These are phyloP conservation scores for Sternarchorhynchus goeldii DNA, from an alignment of 2,797 vertebrate species.

Conservation along the genomic window DNA sequence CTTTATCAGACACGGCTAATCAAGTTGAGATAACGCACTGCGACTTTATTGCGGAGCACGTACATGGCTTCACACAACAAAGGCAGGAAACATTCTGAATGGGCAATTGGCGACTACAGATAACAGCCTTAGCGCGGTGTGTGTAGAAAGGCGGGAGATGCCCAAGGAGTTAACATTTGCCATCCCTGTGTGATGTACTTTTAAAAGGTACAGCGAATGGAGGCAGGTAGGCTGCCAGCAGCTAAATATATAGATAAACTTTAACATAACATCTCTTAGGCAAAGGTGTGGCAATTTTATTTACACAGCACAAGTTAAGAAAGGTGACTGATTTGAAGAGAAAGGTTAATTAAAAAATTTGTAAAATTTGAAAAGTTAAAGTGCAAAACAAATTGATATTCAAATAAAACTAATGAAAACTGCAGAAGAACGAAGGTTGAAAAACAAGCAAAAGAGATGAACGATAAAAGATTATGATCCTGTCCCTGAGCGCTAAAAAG, in stretches of 20 bases:
- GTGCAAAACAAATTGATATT: too few relatives aligned
- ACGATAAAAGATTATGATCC: too few relatives aligned
- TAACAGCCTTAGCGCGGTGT: neutral
- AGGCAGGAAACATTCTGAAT: conserved; percentile 5
- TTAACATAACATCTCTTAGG: too few relatives aligned
- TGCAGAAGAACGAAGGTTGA: too few relatives aligned
- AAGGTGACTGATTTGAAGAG: too few relatives aligned
- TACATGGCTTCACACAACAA: conserved; percentile 15
- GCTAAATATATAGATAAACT: neutral
- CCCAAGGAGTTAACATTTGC: neutral
- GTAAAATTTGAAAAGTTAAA: too few relatives aligned
- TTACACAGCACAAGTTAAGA: too few relatives aligned
- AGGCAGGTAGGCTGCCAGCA: neutral
- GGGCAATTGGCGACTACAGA: conserved; percentile 19
- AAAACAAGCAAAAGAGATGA: too few relatives aligned
- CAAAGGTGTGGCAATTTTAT: too few relatives aligned
- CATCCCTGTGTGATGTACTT: conserved; percentile 1
- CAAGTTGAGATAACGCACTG: conserved; percentile 23
- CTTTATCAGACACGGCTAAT: conserved; percentile 32
- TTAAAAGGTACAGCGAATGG: conserved; percentile 2
- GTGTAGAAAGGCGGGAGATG: conserved; percentile 14
- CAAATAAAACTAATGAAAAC: too few relatives aligned
- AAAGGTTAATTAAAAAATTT: too few relatives aligned
- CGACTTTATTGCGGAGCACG: conserved; percentile 11
- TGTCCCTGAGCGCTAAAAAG: too few relatives aligned